Base-by-base conservation (phyloP, 2,113 vertebrate species). In the Acrocephalus kingi region DNA sequence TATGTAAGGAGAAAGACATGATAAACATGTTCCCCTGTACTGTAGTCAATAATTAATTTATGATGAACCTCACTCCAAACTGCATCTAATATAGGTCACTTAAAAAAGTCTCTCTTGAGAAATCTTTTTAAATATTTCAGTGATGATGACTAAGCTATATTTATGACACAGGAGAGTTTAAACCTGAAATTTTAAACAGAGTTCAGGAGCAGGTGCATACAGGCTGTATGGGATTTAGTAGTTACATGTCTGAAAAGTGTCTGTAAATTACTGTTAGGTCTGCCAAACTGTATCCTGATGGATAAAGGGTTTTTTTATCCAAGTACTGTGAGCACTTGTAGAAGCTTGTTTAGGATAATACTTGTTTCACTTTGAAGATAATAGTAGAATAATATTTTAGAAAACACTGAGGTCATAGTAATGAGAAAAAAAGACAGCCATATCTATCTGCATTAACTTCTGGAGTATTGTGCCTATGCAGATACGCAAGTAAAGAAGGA, bases 31-130 rank as follows among this genome's bases (percentile, higher is more conserved):
- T 56, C 37, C 55, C 48, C 35, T 75, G 22, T 64, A 49, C 33
- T 67, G 24, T 41, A 84, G 77, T 84, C 79, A 92, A 54, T 95
- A 94, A 94, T 93, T 89, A 39, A 77, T 83, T 66, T 92, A 35
- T 63, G 45, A 59, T 5, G 8, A 92, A 48, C 86, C 52, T 74
- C 37, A 43, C 39, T 94, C 56, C 64, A 72, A 94, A 84, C 48
- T 87, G 33, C 45, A 64, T 94, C 51, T 86, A 77, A 86, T 94
- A 71, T 54, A 92, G 91, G 86, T 84, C 80, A 77, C 33, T 92
- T 81, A 8, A 90, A 92, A 84, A 77, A 75, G 4, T 21, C 55
- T 67, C 37, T 63, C 86, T 66, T 74, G 90, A 87, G 89, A 90
- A 46, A 54, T 83, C 12, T 39, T 80, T 19, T 55, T 91, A 83